Base-by-base conservation (phyloP, 2,113 vertebrate species). In the Eulemur rufifrons region DNA sequence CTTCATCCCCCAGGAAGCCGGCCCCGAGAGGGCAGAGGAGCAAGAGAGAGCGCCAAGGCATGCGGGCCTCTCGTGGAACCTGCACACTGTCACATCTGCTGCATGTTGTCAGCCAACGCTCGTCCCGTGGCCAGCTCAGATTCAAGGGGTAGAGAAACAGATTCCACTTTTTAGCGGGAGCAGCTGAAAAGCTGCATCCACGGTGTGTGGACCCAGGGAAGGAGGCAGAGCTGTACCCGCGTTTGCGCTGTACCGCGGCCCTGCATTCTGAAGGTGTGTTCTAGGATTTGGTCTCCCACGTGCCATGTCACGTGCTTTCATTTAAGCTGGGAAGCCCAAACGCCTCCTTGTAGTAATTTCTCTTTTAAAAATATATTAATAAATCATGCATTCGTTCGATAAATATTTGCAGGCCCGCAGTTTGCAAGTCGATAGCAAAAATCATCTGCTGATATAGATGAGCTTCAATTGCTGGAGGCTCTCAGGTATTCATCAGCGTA, bases 61-160 rank as follows among this genome's bases (percentile, higher is more conserved):
- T n/a, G 9, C 14, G 2, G 3, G 56, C 11, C n/a, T 50, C 37
- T 0, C 3, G 18, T 5, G 50, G 50, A 47, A 18, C 8, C 5
- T 6, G n/a, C 23, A 21, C 34, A 17, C 12, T 64, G 74, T 21
- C 37, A 9, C 21, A 45, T 42, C 18, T 2, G 4, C 21, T 68
- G 27, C 12, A 3, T 9, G n/a, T 52, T 13, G 5, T 45, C 23
- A n/a, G 21, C 21, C 50, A 64, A 4, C 0, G 5, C 13, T 63
- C 50, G 21, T 47, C 71, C 0, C 4, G n/a, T 37, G 39, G 27
- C 37, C n/a, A 76, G 27, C 50, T 77, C 34, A 15, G 29, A 50
- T 37, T 20, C 47, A n/a, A 63, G 6, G 66, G 34, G 10, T 54
- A 4, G 54, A 11, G 37, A 66, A n/a, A 25, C 7, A 15, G 8